phyloP scores from a whole-genome alignment of 2,113 vertebrate genomes.

The Recurvirostra avosetta region DNA sequence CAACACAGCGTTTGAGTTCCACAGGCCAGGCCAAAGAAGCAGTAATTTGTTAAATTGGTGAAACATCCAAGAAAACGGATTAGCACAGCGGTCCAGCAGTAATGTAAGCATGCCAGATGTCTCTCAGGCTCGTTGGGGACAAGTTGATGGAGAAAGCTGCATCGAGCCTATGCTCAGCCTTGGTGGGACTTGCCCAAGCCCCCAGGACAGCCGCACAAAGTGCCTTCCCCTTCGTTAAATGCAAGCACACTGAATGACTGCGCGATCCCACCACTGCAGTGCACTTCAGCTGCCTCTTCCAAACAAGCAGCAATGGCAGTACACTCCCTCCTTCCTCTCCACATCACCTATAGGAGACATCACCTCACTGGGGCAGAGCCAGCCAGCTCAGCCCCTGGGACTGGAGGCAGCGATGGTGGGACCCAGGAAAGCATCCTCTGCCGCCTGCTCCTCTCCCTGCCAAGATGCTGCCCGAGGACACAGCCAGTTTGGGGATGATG shows the following conservation, averaged over 20 bases:
- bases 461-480: neutral
- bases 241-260: neutral
- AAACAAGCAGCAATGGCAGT: neutral
- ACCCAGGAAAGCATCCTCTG: neutral
- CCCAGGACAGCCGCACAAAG: neutral
- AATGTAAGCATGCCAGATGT: neutral
- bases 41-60: neutral
- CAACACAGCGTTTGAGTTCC: neutral
- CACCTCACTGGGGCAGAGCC: too few species aligned
- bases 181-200: neutral
- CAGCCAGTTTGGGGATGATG: neutral
- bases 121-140: neutral
- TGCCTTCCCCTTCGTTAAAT: neutral
- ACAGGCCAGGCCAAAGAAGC: neutral
- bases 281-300: neutral
- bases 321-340: neutral
- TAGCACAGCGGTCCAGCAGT: neutral
- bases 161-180: fast-evolving
- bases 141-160: neutral
- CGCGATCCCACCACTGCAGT: fast-evolving
- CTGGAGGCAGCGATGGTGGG: neutral
- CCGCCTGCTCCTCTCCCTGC: fast-evolving
- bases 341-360: fast-evolving
- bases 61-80: neutral
- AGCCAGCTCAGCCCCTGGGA: neutral